phyloP scores from a whole-genome alignment of 2,113 vertebrate species.

The Gracilinanus agilis region DNA sequence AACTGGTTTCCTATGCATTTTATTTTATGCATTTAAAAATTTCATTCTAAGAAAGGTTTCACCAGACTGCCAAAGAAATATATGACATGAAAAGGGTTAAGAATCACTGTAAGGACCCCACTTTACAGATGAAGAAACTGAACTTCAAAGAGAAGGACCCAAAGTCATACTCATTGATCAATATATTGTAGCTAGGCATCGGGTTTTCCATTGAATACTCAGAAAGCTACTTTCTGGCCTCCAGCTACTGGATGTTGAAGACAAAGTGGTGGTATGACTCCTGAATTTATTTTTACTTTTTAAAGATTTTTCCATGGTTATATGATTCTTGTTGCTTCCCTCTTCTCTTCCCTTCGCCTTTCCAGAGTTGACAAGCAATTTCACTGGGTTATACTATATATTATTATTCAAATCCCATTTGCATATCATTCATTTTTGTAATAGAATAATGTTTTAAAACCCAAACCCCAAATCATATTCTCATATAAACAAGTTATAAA shows the following conservation, averaged over 20 bases:
- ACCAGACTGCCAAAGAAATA: not conserved
- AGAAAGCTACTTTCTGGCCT: not conserved
- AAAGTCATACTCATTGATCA: not conserved
- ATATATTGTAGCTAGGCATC: not conserved
- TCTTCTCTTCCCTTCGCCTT: too few species aligned
- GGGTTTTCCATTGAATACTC: not conserved
- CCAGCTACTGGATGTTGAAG: not conserved
- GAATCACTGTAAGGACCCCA: not conserved
- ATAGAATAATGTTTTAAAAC: too few species aligned
- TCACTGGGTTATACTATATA: too few species aligned
- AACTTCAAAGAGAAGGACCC: not conserved
- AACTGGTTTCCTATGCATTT: not conserved
- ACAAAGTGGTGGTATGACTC: not conserved
- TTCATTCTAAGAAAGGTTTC: not conserved
- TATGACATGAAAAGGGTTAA: not conserved
- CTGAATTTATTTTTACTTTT: not conserved
- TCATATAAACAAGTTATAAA: too few species aligned
- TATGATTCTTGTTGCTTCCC: too few species aligned
- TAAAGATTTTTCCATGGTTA: too few species aligned
- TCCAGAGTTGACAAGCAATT: too few species aligned
- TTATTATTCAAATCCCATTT: too few species aligned
- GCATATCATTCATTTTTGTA: too few species aligned
- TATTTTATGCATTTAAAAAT: not conserved
- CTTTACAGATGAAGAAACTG: not conserved
- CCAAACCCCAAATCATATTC: too few species aligned